These are phyloP conservation scores for Cheilosia impressa DNA, from an alignment of 2,888 invertebrate genomes.

Conservation along the genomic window DNA sequence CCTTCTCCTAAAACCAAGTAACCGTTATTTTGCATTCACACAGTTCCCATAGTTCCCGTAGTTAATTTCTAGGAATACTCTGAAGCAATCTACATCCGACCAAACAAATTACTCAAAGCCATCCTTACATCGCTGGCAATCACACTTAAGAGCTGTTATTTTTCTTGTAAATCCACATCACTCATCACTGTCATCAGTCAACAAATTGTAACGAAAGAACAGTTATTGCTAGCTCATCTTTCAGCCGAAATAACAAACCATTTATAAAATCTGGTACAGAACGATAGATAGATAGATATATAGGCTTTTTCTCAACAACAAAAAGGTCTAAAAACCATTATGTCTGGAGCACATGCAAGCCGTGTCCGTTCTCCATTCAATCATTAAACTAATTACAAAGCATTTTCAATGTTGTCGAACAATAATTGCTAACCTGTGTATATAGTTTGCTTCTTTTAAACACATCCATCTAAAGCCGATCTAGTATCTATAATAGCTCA, in stretches of 20 bases:
- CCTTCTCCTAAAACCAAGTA: no score
- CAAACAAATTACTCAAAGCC: neutral
- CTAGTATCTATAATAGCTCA: neutral
- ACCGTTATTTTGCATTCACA: no score
- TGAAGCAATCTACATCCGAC: neutral
- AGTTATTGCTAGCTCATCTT: constrained; percentile 26
- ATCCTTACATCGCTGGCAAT: neutral
- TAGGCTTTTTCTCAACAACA: neutral
- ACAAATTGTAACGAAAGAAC: constrained; percentile 5
- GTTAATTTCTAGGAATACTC: no score
- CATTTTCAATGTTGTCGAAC: constrained; percentile 45
- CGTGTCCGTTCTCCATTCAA: constrained; percentile 25
- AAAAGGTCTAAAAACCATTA: constrained; percentile 19
- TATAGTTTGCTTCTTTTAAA: constrained; percentile 15
- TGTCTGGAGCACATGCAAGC: constrained; percentile 2
- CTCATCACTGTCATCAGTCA: neutral
- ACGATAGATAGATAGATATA: no score
- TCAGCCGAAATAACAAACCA: neutral
- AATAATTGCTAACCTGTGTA: constrained; percentile 47
- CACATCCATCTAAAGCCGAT: constrained; percentile 25
- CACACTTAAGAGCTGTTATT: constrained; percentile 1
- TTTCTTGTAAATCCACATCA: neutral
- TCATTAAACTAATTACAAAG: constrained; percentile 53
- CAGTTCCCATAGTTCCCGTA: no score
- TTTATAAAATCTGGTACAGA: neutral